phyloP scores from a whole-genome alignment of 2,113 vertebrate genomes.

The Antechinus flavipes region DNA sequence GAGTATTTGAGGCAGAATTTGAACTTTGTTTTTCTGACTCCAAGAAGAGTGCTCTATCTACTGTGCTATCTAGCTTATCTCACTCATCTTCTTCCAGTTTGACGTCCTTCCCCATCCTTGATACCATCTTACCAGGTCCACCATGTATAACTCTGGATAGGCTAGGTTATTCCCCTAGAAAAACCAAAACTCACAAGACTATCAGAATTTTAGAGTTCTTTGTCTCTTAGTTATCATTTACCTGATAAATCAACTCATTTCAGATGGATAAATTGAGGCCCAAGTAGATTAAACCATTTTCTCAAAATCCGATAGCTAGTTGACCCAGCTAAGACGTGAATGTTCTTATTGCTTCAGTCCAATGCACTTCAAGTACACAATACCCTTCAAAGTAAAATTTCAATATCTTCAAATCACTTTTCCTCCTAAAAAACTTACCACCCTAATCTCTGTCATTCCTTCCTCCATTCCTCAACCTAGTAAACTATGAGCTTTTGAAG shows the following conservation, averaged over 20 bases:
- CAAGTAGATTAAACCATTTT: neutral
- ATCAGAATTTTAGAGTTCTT: neutral
- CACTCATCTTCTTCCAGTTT: neutral
- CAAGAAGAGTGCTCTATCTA: too few relatives aligned
- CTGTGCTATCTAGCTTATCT: neutral
- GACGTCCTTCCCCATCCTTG: conserved; percentile 10
- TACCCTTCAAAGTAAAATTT: neutral
- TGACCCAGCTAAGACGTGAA: neutral
- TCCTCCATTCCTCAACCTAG: conserved; percentile 8
- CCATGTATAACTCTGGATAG: conserved; percentile 7
- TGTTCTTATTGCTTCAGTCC: neutral
- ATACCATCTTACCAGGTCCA: conserved; percentile 11
- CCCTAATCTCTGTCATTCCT: neutral
- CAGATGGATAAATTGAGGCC: conserved; percentile 13
- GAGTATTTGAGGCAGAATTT: too few relatives aligned
- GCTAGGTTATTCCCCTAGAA: conserved; percentile 17
- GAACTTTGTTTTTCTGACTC: too few relatives aligned
- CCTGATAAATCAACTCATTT: conserved; percentile 15
- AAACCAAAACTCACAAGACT: neutral
- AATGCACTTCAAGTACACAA: neutral
- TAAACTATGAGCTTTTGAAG: conserved; percentile 9
- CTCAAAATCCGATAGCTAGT: neutral
- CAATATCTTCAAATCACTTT: neutral
- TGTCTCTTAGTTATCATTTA: neutral
- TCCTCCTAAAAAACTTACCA: neutral